phyloP scores from a whole-genome alignment of 2,113 vertebrate genomes.

The Syngnathus floridae region DNA sequence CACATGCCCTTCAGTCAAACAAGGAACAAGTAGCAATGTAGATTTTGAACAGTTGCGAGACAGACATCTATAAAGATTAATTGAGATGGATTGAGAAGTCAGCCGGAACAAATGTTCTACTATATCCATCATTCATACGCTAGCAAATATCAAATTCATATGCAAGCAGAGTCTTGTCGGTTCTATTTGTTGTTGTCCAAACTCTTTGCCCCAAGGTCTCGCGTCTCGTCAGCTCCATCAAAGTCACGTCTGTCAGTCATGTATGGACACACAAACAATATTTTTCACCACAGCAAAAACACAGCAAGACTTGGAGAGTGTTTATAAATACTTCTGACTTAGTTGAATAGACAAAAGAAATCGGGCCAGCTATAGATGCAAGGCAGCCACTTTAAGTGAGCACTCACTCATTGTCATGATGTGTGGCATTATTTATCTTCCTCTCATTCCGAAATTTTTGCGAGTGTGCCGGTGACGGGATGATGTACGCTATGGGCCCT shows the following conservation, averaged over 20 bases:
- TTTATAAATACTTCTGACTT: slow-evolving; percentile 8
- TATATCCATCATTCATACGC: slow-evolving; percentile 20
- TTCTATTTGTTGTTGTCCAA: slow-evolving; percentile 31
- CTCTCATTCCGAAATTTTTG: slow-evolving; percentile 39
- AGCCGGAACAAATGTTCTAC: slow-evolving; percentile 11
- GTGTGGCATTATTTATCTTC: slow-evolving; percentile 38
- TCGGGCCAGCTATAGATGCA: slow-evolving; percentile 17
- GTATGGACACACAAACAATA: slow-evolving; percentile 31
- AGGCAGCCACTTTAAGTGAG: slow-evolving; percentile 12
- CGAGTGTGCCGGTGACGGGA: slow-evolving; percentile 24
- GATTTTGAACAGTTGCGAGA: not conserved
- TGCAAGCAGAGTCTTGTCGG: not conserved
- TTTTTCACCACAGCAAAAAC: slow-evolving; percentile 21
- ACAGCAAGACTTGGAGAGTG: slow-evolving; percentile 9
- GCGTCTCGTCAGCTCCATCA: slow-evolving; percentile 36
- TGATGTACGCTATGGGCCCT: slow-evolving; percentile 52
- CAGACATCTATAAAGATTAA: slow-evolving; percentile 15
- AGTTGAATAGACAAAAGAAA: slow-evolving; percentile 5
- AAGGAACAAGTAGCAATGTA: not conserved
- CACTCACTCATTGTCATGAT: slow-evolving; percentile 32
- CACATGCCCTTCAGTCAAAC: not conserved
- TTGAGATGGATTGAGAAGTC: slow-evolving; percentile 19
- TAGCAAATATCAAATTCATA: slow-evolving; percentile 1
- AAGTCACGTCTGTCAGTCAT: slow-evolving; percentile 42
- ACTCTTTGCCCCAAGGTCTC: slow-evolving; percentile 53